Base-by-base conservation (phyloP, 2,113 vertebrate species). In the Phylloscopus trochiloides region DNA sequence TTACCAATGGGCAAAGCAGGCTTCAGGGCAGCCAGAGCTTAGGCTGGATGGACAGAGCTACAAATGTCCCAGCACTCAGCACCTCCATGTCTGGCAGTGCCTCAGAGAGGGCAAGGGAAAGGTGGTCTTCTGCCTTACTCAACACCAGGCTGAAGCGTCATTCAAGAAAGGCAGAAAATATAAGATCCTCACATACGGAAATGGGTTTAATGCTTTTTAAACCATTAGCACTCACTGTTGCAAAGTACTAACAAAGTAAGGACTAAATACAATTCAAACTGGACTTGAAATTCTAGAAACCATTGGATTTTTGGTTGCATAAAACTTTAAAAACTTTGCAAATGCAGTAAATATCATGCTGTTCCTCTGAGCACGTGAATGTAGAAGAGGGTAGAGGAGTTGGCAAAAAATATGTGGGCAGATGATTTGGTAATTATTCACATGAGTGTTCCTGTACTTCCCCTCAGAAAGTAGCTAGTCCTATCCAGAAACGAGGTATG, bases 21-120 rank as follows among this genome's bases (percentile, higher is more conserved):
- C 48, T 86, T 31, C 17, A 15, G 70, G 20, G 26, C 32, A 79
- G 48, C 10, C 54, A 87, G 42, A 59, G 13, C 36, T 20, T 31
- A 58, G 40, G 34, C 29, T 18, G 14, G 36, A 58, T 8, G 48
- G 12, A 15, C 24, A 28, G 31, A 52, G 31, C 22, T 63, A 29
- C 1, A 3, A 17, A 59, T 10, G 5, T 40, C 12, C 26, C 14
- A 34, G 19, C 45, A n/a, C 34, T 21, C 3, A 0, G 14, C 17
- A 47, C 10, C n/a, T 89, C 43, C 50, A 20, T 0, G 1, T 28
- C 42, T 2, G 1, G 50, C 55, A 65, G 58, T 11, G 57, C 17
- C 67, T 77, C 54, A 42, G 42, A n/a, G 58, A 66, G 26, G 17
- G 8, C 42, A 62, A 70, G 77, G 51, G 38, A 68, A 29, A 36